Conservation (phyloP, 2,888 invertebrate genomes). For the Ptychoptera contaminata region DNA sequence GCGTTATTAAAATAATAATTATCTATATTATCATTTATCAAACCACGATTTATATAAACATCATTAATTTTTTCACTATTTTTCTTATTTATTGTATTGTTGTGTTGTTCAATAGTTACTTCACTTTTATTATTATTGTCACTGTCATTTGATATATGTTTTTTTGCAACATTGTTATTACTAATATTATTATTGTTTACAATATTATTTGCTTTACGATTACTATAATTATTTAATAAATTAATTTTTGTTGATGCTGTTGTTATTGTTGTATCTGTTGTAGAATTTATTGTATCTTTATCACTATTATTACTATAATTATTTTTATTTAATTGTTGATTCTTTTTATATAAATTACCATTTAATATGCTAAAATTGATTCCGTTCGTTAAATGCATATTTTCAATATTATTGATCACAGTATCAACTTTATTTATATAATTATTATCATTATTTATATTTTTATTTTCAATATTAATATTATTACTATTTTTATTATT, state of each 20-base stretch:
- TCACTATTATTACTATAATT: too few relatives aligned
- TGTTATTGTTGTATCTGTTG: too few relatives aligned
- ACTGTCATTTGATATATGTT: background rate
- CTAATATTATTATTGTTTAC: background rate
- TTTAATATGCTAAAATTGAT: conserved; percentile 10
- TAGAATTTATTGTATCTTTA: too few relatives aligned
- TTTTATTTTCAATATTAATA: conserved; percentile 2
- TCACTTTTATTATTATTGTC: background rate
- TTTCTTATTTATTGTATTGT: background rate
- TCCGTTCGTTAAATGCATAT: conserved; percentile 5
- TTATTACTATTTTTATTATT: conserved; percentile 3
- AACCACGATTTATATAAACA: conserved; percentile 13
- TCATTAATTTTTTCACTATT: conserved; percentile 13
- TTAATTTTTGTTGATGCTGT: too few relatives aligned
- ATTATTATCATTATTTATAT: background rate
- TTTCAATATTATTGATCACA: too few relatives aligned
- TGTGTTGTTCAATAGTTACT: background rate
- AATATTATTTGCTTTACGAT: conserved; percentile 2
- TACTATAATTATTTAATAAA: background rate
- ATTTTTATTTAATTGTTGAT: too few relatives aligned
- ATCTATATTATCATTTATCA: background rate
- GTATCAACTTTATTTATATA: background rate
- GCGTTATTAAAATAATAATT: background rate
- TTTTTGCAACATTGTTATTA: conserved; percentile 7
- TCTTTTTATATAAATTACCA: conserved; percentile 1